Conservation (phyloP, 2,113 vertebrate genomes). For the Jacana jacana region DNA sequence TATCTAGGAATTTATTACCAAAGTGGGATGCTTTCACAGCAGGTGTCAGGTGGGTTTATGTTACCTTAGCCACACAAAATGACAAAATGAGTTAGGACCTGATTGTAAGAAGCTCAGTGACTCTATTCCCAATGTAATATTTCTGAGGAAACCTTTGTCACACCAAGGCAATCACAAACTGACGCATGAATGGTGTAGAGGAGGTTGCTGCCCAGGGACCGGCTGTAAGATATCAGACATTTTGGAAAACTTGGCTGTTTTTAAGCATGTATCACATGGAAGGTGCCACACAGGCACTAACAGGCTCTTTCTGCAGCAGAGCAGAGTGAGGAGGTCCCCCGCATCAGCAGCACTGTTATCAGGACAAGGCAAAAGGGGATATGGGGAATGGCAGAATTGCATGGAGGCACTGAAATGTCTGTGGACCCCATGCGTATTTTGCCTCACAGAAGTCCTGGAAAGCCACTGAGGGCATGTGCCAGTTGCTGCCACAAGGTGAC, state of each 20-base stretch:
- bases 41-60: not conserved
- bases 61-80: not conserved
- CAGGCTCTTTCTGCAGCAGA: not conserved
- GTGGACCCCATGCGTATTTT: not conserved
- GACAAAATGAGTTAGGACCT: not conserved
- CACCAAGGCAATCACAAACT: not conserved
- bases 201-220: not conserved
- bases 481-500: not conserved
- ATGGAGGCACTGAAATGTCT: not conserved
- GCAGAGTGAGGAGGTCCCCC: not conserved
- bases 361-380: not conserved
- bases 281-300: not conserved
- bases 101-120: not conserved
- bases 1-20: not conserved
- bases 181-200: not conserved
- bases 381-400: not conserved
- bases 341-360: not conserved
- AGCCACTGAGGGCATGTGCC: accelerated
- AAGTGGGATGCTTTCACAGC: not conserved
- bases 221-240: not conserved
- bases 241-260: not conserved
- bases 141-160: not conserved
- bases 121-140: not conserved
- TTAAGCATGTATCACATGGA: not conserved
- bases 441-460: not conserved